Conservation (phyloP, 2,888 invertebrate species). For the Trimorus sp. region DNA sequence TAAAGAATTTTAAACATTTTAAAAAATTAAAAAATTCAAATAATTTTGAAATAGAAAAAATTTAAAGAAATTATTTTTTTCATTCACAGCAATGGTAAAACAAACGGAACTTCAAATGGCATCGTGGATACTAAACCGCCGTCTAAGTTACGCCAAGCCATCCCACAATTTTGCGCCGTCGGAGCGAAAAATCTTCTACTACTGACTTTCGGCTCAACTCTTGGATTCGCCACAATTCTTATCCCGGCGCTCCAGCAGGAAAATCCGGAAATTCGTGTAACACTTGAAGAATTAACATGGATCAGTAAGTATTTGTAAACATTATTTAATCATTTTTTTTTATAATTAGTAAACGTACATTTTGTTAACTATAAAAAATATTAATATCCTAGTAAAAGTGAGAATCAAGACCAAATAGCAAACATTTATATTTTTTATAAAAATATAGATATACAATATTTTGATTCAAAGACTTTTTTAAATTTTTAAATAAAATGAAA, state of each 20-base stretch:
- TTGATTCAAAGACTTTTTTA: too few species aligned
- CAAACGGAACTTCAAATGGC: constrained; percentile 66
- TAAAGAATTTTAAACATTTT: too few species aligned
- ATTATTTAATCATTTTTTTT: too few species aligned
- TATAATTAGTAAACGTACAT: too few species aligned
- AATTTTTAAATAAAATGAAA: too few species aligned
- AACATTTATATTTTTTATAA: too few species aligned
- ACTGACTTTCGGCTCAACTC: constrained; percentile 89
- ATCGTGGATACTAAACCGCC: constrained; percentile 62
- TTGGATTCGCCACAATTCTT: constrained; percentile 91
- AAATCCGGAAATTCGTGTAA: constrained; percentile 76
- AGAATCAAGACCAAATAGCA: too few species aligned
- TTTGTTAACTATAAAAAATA: too few species aligned
- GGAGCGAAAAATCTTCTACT: constrained; percentile 90
- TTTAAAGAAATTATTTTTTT: not conserved
- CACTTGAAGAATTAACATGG: constrained; percentile 77
- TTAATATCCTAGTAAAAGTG: too few species aligned
- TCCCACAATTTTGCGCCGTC: constrained; percentile 90
- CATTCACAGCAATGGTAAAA: constrained; percentile 57
- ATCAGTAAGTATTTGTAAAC: constrained; percentile 78
- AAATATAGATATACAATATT: too few species aligned
- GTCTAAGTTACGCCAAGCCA: constrained; percentile 81
- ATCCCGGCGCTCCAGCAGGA: constrained; percentile 87
- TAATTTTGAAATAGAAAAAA: not conserved
- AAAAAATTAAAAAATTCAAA: not conserved